Base-by-base conservation (phyloP, 1,140 invertebrate genomes). In the Lepidurus apus region DNA sequence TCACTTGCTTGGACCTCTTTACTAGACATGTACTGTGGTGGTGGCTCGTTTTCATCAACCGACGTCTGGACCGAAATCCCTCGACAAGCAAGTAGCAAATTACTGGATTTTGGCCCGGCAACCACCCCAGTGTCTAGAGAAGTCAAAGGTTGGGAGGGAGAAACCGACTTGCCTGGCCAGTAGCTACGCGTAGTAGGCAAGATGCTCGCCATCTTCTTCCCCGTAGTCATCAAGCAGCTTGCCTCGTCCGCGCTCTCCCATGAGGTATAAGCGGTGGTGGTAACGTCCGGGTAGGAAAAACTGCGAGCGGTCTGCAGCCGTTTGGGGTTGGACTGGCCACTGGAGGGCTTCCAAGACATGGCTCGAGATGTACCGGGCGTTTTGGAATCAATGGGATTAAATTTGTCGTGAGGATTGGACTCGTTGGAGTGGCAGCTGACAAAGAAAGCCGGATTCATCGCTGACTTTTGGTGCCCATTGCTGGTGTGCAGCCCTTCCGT, bases 361-460 rank as follows among this genome's bases (percentile, higher is more conserved):
- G 53, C 4, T 17, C 21, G 53, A 21, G 9, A 11, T 1, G 6
- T 21, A 21, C 3, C 13, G n/a, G 53, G 53, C 53, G 53, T 1
- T 65, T 65, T 65, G 9, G 21, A 13, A 9, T 21, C 21, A 9
- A n/a, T 65, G 9, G 53, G 21, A 13, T 65, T 17, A 21, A 7
- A 7, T 4, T 65, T 21, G 9, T 65, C 13, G 6, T 65, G 53
- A 34, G 34, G 34, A 34, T 34, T 2, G 34, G 34, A 4, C 34
- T 34, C 34, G 6, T 65, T 65, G 53, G 9, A 13, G 13, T 65
- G 53, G 13, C 21, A 26, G 17, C 17, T n/a, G 42, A 21, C 17
- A 43, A n/a, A 47, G 75, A 44, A 24, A 24, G 75, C 43, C 9
- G 43, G 7, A 42, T 77, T 77, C 76, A 77, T 26, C 45, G 43